Conservation (phyloP, 2,888 invertebrate species). For the Cephus pygmeus region DNA sequence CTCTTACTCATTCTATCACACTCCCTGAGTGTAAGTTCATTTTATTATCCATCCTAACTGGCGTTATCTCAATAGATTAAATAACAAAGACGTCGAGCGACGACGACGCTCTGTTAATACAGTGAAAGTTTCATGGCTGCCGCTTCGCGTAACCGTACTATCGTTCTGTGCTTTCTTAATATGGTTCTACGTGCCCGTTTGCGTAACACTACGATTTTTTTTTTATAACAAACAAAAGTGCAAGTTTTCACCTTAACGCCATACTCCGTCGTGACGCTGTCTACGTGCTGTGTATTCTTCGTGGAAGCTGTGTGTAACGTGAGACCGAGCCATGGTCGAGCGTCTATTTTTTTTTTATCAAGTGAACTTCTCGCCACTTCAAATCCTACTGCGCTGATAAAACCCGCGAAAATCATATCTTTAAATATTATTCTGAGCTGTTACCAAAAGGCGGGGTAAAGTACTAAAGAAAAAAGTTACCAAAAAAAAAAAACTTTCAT, state of each 20-base stretch:
- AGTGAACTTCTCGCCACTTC: background rate
- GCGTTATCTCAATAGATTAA: background rate
- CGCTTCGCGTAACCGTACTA: background rate
- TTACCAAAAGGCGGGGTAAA: background rate
- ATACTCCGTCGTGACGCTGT: background rate
- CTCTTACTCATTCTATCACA: conserved; percentile 69
- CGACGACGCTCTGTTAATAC: background rate
- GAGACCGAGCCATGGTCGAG: background rate
- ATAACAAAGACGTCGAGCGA: background rate
- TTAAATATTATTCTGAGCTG: background rate
- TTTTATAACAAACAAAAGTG: background rate
- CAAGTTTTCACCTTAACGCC: background rate
- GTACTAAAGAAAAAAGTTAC: background rate
- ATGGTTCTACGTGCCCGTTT: background rate
- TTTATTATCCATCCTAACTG: background rate
- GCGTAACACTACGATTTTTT: background rate
- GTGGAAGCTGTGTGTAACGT: background rate
- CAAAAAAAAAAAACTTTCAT: background rate
- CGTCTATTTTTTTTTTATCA: background rate
- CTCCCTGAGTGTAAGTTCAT: conserved; percentile 66
- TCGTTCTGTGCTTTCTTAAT: background rate
- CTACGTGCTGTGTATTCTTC: background rate
- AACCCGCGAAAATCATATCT: background rate
- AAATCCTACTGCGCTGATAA: background rate
- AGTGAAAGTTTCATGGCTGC: background rate